Percentiles rank a stretch among this genome's conserved stretches.
These are phyloP conservation scores for Limnephilus auricula DNA, from an alignment of 2,888 invertebrate species.

Conservation along the genomic window DNA sequence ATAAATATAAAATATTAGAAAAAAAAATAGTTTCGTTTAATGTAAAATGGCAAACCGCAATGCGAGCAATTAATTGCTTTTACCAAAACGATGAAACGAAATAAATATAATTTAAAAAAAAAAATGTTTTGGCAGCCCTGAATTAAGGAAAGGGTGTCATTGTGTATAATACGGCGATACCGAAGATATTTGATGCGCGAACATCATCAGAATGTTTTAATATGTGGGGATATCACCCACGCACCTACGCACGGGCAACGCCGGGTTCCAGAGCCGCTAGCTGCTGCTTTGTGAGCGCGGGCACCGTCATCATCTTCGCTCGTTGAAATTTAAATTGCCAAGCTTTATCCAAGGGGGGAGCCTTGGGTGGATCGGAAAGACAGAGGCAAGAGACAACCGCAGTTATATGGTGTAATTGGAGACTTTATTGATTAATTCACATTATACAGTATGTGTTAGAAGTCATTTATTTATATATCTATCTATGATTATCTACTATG, in stretches of 20 bases:
- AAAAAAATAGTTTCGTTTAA: no score
- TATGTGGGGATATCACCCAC: slow-evolving; percentile 46
- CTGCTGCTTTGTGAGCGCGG: slow-evolving; percentile 30
- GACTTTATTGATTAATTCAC: not conserved
- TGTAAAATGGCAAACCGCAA: no score
- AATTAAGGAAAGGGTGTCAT: not conserved
- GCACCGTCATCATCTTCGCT: not conserved
- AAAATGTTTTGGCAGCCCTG: slow-evolving; percentile 38
- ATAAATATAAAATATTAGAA: no score
- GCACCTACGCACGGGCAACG: slow-evolving; percentile 7
- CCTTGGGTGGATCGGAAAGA: not conserved
- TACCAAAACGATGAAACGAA: no score
- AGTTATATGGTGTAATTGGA: not conserved
- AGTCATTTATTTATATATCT: no score
- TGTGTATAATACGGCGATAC: slow-evolving; percentile 50
- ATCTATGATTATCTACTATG: no score
- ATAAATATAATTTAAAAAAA: no score
- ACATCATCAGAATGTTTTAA: slow-evolving; percentile 60
- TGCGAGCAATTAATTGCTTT: no score
- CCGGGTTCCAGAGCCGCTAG: not conserved
- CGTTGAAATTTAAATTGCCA: slow-evolving; percentile 46
- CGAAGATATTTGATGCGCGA: slow-evolving; percentile 59
- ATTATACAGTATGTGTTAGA: not conserved
- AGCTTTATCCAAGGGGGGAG: slow-evolving; percentile 14
- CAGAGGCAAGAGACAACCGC: not conserved